A percentile compares a stretch with the other conserved stretches of the same genome.
Evolutionary conservation across 2,888 invertebrate genomes (phyloP).

Genomic region (Luperina nickerlii): DNA sequence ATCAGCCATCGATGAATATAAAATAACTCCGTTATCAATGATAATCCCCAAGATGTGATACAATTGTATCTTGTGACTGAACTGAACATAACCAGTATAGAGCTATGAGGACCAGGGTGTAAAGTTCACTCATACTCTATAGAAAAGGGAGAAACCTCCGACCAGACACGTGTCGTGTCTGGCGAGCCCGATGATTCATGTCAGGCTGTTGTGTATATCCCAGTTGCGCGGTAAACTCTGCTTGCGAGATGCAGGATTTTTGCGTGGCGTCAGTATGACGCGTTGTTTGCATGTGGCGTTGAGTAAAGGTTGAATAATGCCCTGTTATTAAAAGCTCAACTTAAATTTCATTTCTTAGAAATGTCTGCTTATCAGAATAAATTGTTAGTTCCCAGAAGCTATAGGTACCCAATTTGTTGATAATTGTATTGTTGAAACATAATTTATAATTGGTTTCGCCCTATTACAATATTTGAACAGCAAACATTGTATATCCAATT

Average conservation of each 20-base stretch:
- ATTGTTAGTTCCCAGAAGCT: slow-evolving; percentile 1
- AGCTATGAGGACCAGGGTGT: too few species aligned
- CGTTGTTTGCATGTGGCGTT: too few species aligned
- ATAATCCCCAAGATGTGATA: neutral
- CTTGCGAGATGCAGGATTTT: too few species aligned
- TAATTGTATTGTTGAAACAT: slow-evolving; percentile 16
- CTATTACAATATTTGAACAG: slow-evolving; percentile 27
- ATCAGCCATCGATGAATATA: neutral
- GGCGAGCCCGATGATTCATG: too few species aligned
- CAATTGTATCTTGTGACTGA: neutral
- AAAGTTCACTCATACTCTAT: too few species aligned
- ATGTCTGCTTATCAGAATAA: neutral
- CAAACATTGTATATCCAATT: slow-evolving; percentile 24
- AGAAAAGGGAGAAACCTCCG: too few species aligned
- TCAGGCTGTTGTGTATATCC: too few species aligned
- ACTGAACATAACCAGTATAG: neutral
- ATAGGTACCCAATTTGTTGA: neutral
- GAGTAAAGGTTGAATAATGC: neutral
- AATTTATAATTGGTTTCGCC: slow-evolving; percentile 27
- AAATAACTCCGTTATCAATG: neutral
- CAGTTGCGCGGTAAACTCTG: too few species aligned
- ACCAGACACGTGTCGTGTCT: too few species aligned
- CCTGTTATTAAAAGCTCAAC: neutral
- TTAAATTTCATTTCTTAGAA: slow-evolving; percentile 6
- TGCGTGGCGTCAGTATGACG: too few species aligned